Base-by-base conservation (phyloP, 1,140 invertebrate species). In the Anthonomus grandis region DNA sequence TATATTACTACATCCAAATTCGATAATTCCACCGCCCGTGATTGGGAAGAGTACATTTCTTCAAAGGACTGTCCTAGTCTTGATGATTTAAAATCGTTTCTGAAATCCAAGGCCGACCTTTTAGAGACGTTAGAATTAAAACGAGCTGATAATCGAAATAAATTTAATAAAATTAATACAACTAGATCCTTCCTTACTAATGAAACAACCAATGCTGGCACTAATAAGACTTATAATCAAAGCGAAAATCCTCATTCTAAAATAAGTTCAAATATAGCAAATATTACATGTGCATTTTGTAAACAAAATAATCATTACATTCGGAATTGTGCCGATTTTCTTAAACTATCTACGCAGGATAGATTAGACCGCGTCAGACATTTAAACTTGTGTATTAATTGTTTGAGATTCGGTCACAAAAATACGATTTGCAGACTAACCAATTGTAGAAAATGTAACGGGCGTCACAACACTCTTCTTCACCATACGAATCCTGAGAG, bases 81-180 rank as follows among this genome's bases (percentile, higher is more conserved):
- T 15, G 2, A 34, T 2, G 4, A 47, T n/a, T 25, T 31, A 3
- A 47, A 10, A 38, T 12, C 0, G 6, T 3, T 34, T 12, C 9
- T 49, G 15, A 18, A 6, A 27, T 6, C 15, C n/a, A 34, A 37
- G 2, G 49, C 21, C 8, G 8, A 24, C 13, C 24, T 39, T n/a
- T 39, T 51, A 21, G 49, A 38, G 17, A 39, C 49, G 12, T 9
- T 24, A 4, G 18, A 51, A 51, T 10, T 17, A 9, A 46, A 46
- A 3, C 15, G 24, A n/a, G 22, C 24, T 2, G 2, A 39, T 13
- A 39, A 2, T 2, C 15, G 15, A 39, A 39, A 31, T n/a, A n/a
- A n/a, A 31, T n/a, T n/a, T n/a, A n/a, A n/a, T 31, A 31, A 31
- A 31, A 8, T 8, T 31, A 31, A 31, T 31, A 6, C 6, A 31